Conservation (phyloP, 2,888 invertebrate genomes). For the Lycophotia porphyrea region DNA sequence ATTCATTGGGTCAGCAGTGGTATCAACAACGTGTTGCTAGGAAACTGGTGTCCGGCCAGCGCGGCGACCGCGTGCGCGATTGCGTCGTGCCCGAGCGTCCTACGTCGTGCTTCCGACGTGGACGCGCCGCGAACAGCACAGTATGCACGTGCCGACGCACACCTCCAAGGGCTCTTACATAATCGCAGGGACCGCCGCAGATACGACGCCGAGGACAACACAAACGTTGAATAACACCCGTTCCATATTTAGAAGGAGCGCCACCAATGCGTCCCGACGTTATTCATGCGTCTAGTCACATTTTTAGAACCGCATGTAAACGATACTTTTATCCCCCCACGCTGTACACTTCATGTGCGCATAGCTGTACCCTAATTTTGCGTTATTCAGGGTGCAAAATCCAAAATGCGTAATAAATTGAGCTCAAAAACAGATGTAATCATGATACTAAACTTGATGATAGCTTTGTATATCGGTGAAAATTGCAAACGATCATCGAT, state of each 20-base stretch:
- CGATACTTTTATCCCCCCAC: slow-evolving; percentile 80
- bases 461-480: slow-evolving; percentile 45
- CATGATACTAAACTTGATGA: slow-evolving; percentile 59
- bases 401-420: slow-evolving; percentile 82
- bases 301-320: slow-evolving; percentile 89
- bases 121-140: slow-evolving; percentile 84
- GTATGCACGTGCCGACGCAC: slow-evolving; percentile 82
- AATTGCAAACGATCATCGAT: slow-evolving; percentile 33
- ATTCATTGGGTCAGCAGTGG: slow-evolving; percentile 87
- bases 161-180: slow-evolving; percentile 85
- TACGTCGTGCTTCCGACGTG: slow-evolving; percentile 83
- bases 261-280: slow-evolving; percentile 81
- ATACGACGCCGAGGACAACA: slow-evolving; percentile 77
- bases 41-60: slow-evolving; percentile 83
- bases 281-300: slow-evolving; percentile 86
- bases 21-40: slow-evolving; percentile 90
- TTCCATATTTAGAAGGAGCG: slow-evolving; percentile 89
- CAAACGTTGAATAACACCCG: slow-evolving; percentile 80
- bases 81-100: slow-evolving; percentile 76
- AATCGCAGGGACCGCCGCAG: slow-evolving; percentile 79
- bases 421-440: slow-evolving; percentile 73
- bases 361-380: slow-evolving; percentile 67
- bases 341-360: slow-evolving; percentile 65
- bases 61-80: slow-evolving; percentile 78
- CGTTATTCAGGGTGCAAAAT: slow-evolving; percentile 72